These are phyloP conservation scores for Drosophila cardini DNA, from an alignment of 1,140 invertebrate genomes.

Conservation along the genomic window DNA sequence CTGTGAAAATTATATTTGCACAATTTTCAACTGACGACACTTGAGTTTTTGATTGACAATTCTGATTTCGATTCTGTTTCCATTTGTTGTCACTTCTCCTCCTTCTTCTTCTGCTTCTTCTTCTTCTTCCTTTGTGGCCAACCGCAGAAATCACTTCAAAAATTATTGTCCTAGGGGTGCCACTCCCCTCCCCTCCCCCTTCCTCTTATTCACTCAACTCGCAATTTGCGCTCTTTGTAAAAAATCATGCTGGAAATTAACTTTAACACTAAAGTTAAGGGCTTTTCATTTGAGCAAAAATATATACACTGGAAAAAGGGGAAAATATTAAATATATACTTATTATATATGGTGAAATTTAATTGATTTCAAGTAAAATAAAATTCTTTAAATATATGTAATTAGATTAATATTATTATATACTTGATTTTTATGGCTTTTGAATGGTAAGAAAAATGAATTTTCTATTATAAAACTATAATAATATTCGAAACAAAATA, in stretches of 20 bases:
- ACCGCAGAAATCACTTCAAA: constrained; percentile 72
- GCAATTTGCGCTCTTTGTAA: constrained; percentile 43
- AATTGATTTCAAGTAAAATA: no score
- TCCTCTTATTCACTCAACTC: constrained; percentile 34
- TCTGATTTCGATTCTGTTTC: constrained; percentile 50
- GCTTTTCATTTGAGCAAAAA: constrained; percentile 50
- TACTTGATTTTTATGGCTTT: no score
- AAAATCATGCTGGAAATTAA: constrained; percentile 49
- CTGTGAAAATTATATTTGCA: constrained; percentile 79
- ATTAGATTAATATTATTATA: no score
- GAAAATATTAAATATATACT: not conserved
- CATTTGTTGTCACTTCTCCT: constrained; percentile 37
- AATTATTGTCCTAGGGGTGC: constrained; percentile 46
- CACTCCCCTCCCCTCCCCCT: not conserved
- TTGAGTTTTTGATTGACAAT: constrained; percentile 50
- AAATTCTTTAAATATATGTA: no score
- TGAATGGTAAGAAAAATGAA: no score
- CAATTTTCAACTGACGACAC: constrained; percentile 50
- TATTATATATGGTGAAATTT: no score
- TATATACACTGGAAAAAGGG: not conserved
- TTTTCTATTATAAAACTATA: no score
- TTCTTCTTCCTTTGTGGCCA: constrained; percentile 47
- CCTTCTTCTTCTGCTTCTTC: constrained; percentile 12
- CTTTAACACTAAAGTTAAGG: constrained; percentile 54
- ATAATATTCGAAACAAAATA: no score